A percentile compares a stretch with the other conserved stretches of the same genome.
Conservation (phyloP, 2,797 vertebrate species). For the Danio jaintianensis region DNA sequence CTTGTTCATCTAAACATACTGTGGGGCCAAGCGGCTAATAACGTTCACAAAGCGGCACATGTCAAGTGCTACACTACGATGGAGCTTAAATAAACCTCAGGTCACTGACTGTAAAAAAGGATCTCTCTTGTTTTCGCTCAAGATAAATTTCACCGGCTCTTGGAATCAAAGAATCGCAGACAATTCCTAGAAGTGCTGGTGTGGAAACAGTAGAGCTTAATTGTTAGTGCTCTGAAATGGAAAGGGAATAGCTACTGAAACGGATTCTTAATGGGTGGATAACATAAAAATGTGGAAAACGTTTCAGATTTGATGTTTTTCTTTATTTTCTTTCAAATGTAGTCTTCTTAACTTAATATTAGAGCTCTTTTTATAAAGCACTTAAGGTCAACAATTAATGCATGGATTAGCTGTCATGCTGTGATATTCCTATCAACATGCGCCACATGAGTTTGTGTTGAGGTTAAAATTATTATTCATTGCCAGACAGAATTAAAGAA, state of each 20-base stretch:
- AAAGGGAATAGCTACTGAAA: neutral
- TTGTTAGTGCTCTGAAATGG: conserved; percentile 18
- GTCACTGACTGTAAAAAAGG: conserved; percentile 31
- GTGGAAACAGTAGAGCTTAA: conserved; percentile 29
- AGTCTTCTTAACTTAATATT: neutral
- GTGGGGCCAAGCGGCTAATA: conserved; percentile 41
- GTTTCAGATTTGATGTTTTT: neutral
- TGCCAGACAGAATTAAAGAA: neutral
- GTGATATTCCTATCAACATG: conserved; percentile 10
- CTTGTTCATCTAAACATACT: conserved; percentile 46
- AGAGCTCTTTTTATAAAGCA: neutral
- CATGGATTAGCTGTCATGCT: neutral
- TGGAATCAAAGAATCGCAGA: neutral
- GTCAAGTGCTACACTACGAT: conserved; percentile 72
- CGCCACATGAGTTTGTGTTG: neutral
- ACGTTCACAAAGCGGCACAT: conserved; percentile 71
- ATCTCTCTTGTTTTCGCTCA: conserved; percentile 28
- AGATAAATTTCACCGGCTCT: conserved; percentile 14
- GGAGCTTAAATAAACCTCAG: conserved; percentile 40
- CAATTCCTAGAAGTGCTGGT: conserved; percentile 17
- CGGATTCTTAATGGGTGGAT: neutral
- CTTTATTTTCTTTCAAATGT: neutral
- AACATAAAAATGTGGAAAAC: neutral
- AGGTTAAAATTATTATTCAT: neutral
- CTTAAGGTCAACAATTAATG: neutral